Base-by-base conservation (phyloP, 1,140 invertebrate genomes). In the Diachasmimorpha longicaudata region DNA sequence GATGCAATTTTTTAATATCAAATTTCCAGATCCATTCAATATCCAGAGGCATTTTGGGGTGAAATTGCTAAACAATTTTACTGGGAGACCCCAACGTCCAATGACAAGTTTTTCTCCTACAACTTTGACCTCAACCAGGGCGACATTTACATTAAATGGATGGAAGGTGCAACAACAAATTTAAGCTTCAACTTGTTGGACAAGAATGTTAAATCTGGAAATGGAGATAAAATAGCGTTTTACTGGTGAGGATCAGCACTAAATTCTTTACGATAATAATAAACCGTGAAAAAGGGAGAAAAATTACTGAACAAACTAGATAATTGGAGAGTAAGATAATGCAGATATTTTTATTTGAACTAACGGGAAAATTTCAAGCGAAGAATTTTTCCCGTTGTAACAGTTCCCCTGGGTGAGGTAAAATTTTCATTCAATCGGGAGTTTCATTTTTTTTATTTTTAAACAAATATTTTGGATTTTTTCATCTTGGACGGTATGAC, bases 151-250 rank as follows among this genome's bases (percentile, higher is more conserved):
- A 94, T 97, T 4, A 97, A 97, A 88, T 99, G 97, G 95, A 93
- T 99, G 93, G 93, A 96, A 82, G 98, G 96, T 13, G 96, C 96
- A 0, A 93, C 93, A 10, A 99, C 97, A 13, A 99, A 99, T 87
- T 93, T 99, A 70, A 97, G 95, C 84, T 99, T 97, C 89, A 99
- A 99, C 90, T 89, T 96, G 10, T 88, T 99, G 58, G 98, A 99
- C 87, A 92, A 95, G 74, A 96, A 98, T 86, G 92, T 99, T 19
- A 92, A 94, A 80, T 93, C 93, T 76, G 97, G 96, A 31, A 85
- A 94, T 48, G 97, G 96, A 13, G 95, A 98, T 81, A 96, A 94
- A 88, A 92, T 98, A 44, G 98, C 98, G 8, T 99, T 94, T 90
- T 97, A 96, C 84, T 99, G 97, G 97, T 98, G 90, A 94, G 94